Evolutionary conservation across 2,797 vertebrate species (phyloP), one percentile per base, ranked within the genome.

Genomic region (Fratercula arctica): DNA sequence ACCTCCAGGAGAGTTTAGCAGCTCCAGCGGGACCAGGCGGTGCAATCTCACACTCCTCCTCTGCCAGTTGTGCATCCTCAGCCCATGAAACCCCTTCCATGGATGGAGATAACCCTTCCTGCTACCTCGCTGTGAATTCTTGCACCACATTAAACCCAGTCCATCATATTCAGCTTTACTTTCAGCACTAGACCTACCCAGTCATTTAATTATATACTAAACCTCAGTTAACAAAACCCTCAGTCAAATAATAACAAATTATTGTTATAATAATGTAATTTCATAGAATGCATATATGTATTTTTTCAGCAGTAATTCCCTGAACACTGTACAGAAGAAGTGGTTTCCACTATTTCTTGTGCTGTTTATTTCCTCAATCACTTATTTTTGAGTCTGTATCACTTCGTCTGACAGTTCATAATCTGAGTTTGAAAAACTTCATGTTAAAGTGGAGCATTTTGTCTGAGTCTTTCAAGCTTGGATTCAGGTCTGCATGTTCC

Each of bases 61-160:
- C 46, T 85, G 45, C 19, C 61, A 41, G 2, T 9, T 70, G 24
- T 25, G 15, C 31, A 39, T 43, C 35, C 35, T 57, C 0, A 0
- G 28, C 33, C 46, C 25, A n/a, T n/a, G 17, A 60, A 88, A 72
- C 4, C 13, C 8, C 33, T 67, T n/a, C 41, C 21, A 20, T 11
- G 16, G 66, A 53, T 35, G 24, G 20, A 45, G 33, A 41, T 37
- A 39, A 85, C 35, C 13, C 16, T 35, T 80, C 39, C 31, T 39
- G 21, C 12, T 50, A 72, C 21, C 28, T 39, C 23, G 10, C 39
- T 43, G 28, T 51, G 50, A 80, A 57, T 53, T 70, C 45, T 69
- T 76, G 5, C 2, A 4, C 23, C 24, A 15, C n/a, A 56, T n/a
- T 69, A 64, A 74, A 45, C 13, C 24, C 15, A 53, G 33, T 45